A percentile compares a stretch with the other conserved stretches of the same genome.
These are phyloP conservation scores for Trachelus troglodyta DNA, from an alignment of 2,888 invertebrate species.

Conservation along the genomic window DNA sequence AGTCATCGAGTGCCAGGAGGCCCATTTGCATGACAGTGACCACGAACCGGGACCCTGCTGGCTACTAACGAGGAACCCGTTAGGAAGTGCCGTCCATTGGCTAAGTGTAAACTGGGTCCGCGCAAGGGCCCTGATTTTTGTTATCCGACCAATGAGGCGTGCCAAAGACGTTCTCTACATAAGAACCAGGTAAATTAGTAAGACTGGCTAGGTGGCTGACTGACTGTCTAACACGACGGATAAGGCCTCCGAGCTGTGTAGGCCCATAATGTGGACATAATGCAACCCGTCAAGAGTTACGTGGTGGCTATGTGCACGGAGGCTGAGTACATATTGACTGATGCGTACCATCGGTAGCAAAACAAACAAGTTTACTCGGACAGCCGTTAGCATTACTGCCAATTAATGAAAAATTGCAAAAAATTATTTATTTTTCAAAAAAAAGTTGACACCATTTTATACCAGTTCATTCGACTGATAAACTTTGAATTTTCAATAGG, in stretches of 20 bases:
- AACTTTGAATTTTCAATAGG: neutral
- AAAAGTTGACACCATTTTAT: neutral
- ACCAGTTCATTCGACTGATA: neutral
- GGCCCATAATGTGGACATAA: constrained; percentile 56
- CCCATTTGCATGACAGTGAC: constrained; percentile 42
- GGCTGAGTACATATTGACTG: constrained; percentile 61
- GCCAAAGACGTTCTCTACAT: neutral
- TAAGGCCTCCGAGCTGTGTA: constrained; percentile 48
- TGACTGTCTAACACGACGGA: constrained; percentile 30
- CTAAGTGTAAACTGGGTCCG: neutral
- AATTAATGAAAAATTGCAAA: neutral
- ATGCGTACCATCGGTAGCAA: constrained; percentile 60
- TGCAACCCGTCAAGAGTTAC: constrained; percentile 43
- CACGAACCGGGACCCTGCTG: constrained; percentile 18
- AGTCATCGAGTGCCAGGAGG: constrained; percentile 13
- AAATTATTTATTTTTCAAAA: neutral
- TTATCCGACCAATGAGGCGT: neutral
- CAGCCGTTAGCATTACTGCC: neutral
- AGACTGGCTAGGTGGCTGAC: neutral
- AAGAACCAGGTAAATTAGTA: neutral
- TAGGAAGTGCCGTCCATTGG: neutral
- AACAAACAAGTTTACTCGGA: constrained; percentile 52
- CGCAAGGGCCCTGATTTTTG: neutral
- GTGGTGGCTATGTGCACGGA: constrained; percentile 48
- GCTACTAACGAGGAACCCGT: neutral